Conservation (phyloP, 2,113 vertebrate species). For the Sapajus apella region DNA sequence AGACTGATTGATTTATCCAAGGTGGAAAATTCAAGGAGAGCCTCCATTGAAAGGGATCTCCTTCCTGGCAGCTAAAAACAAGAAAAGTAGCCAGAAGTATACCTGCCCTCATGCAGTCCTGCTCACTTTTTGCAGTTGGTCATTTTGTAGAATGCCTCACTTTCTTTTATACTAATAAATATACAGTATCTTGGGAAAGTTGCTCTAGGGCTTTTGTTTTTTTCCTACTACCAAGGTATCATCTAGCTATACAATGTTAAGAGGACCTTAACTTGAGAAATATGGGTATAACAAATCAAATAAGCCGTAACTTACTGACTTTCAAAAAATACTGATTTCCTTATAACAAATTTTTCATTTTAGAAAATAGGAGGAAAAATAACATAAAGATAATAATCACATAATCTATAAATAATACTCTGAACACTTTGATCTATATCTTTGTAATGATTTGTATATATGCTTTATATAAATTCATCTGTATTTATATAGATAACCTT, state of each 20-base stretch:
- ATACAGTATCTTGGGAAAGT: background rate
- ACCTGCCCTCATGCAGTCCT: background rate
- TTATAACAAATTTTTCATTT: slow-evolving; percentile 6
- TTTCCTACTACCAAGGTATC: background rate
- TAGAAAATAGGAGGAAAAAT: background rate
- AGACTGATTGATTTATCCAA: background rate
- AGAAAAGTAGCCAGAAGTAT: background rate
- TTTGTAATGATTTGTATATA: background rate
- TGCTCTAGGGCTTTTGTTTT: background rate
- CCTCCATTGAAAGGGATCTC: background rate
- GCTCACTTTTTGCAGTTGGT: background rate
- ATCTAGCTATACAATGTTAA: background rate
- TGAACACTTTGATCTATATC: background rate
- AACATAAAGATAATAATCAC: background rate
- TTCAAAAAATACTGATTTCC: background rate
- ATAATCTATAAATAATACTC: slow-evolving; percentile 24
- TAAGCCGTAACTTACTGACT: slow-evolving; percentile 13
- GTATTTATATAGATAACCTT: background rate
- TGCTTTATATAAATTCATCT: background rate
- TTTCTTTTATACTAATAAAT: background rate
- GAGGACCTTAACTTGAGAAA: background rate
- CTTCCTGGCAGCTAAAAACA: background rate
- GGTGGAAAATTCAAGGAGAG: background rate
- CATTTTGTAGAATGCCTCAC: background rate
- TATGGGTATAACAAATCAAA: background rate